Evolutionary conservation across 1,140 invertebrate genomes (phyloP), one percentile per base, ranked within the genome.

Genomic region (Antheraea pernyi): DNA sequence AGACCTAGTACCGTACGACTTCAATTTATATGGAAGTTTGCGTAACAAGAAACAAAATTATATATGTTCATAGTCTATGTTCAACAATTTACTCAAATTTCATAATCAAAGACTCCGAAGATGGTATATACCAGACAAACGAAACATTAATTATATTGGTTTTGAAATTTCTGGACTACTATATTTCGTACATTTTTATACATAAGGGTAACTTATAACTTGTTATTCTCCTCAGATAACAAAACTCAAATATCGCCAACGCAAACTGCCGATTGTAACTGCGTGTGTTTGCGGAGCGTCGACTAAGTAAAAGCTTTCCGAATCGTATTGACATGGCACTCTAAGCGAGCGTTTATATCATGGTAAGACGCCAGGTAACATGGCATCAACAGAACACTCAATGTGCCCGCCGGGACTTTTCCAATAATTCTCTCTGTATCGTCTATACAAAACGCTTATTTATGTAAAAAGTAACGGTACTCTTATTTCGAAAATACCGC

Each of bases 321-420:
- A 69, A 48, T 73, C 39, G 69, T 73, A 76, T 76, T 76, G 75
- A 76, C 71, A 73, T 64, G 71, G 67, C 75, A 71, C 71, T 76
- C 67, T 67, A 76, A 73, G 67, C 59, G 71, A 76, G 42, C 75
- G 75, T 73, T 76, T 76, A 73, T 71, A 72, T 58, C 68, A 68
- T 60, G 74, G 70, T 75, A 71, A 75, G 74, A 68, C 36, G 74
- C 70, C 74, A 75, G 74, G 70, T 75, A 75, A 70, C 69, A 69
- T 69, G 73, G 73, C 69, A 71, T 71, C 67, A 65, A 64, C 67
- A 42, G 65, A 75, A 75, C 70, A 72, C 71, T 72, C 70, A 72
- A 71, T 68, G 65, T 61, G 65, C 74, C 66, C 70, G 68, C 61
- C 68, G 74, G 68, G 68, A 67, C 74, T 53, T 72, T 70, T 19